Conservation (phyloP, 2,113 vertebrate species). For the Sciurus niger region DNA sequence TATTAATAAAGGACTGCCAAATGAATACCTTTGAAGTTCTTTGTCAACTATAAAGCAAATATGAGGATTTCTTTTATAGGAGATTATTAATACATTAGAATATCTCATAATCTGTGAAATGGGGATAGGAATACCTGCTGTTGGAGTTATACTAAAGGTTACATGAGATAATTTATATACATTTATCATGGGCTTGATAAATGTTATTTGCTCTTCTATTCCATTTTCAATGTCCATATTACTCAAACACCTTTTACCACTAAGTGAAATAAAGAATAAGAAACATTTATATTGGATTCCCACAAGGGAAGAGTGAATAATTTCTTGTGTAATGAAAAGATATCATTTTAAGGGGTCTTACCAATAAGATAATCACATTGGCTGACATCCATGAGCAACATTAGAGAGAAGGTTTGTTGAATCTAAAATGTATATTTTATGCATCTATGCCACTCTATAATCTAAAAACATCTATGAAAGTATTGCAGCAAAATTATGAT, state of each 20-base stretch:
- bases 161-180: background rate
- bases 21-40: background rate
- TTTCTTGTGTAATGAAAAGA: conserved; percentile 49
- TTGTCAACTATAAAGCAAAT: background rate
- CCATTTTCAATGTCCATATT: conserved; percentile 5
- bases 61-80: background rate
- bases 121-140: background rate
- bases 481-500: background rate
- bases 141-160: background rate
- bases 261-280: conserved; percentile 37
- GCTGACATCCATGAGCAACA: background rate
- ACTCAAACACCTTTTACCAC: background rate
- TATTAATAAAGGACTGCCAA: conserved; percentile 1
- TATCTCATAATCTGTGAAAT: conserved; percentile 2
- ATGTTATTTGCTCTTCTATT: background rate
- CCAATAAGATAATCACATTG: background rate
- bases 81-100: conserved; percentile 9
- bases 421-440: background rate
- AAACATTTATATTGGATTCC: background rate
- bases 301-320: background rate
- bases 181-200: background rate
- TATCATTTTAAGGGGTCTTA: background rate
- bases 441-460: background rate
- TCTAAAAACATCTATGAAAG: background rate
- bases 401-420: conserved; percentile 7